These are phyloP conservation scores for Melipona quadrifasciata DNA, from an alignment of 1,140 invertebrate genomes.

Conservation along the genomic window DNA sequence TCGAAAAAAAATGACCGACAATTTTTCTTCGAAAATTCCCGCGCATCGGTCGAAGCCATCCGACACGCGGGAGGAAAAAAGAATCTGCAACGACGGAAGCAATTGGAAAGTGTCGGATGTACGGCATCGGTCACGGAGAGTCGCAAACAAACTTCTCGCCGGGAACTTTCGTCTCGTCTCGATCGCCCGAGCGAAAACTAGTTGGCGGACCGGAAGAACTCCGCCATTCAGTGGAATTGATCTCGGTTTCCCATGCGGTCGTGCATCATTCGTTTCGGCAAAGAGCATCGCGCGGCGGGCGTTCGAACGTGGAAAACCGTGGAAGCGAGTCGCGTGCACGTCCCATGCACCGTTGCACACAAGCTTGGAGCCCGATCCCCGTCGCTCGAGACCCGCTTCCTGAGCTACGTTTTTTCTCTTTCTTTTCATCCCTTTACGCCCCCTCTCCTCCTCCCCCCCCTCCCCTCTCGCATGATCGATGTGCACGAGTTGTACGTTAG, in stretches of 20 bases:
- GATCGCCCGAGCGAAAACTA: neutral
- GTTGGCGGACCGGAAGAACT: neutral
- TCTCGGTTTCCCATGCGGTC: slow-evolving; percentile 24
- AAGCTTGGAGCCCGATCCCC: neutral
- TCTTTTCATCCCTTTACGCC: slow-evolving; percentile 11
- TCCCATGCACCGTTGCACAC: neutral
- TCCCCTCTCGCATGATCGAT: slow-evolving; percentile 7
- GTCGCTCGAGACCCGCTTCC: neutral
- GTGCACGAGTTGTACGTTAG: neutral
- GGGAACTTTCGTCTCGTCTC: slow-evolving; percentile 9
- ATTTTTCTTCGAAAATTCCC: neutral
- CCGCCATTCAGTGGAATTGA: slow-evolving; percentile 12
- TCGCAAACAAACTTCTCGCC: neutral
- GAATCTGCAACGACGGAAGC: neutral
- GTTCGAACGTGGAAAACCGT: slow-evolving; percentile 22
- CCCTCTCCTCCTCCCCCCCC: neutral
- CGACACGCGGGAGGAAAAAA: neutral
- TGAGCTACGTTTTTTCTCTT: neutral
- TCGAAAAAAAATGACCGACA: neutral
- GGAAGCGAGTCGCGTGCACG: slow-evolving; percentile 11
- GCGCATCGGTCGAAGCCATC: neutral
- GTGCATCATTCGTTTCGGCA: slow-evolving; percentile 21
- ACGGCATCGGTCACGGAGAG: neutral
- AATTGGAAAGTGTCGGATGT: neutral
- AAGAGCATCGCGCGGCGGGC: slow-evolving; percentile 20